A percentile compares a stretch with the other conserved stretches of the same genome.
Conservation (phyloP, 2,797 vertebrate species). For the Sebastiscus tertius region DNA sequence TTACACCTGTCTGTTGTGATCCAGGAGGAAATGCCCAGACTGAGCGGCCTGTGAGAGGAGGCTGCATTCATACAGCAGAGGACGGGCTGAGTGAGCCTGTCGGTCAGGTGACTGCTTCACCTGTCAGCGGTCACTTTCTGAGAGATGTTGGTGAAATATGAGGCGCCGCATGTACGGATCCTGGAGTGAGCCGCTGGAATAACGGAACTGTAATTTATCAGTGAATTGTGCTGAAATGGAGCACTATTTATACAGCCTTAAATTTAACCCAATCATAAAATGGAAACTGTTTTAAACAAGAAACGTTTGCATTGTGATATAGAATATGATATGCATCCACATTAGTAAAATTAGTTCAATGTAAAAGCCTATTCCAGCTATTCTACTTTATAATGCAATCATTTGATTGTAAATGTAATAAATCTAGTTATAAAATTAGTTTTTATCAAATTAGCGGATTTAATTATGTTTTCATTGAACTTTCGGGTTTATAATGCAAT, state of each 20-base stretch:
- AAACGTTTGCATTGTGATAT: neutral
- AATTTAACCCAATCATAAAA: neutral
- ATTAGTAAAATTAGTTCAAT: neutral
- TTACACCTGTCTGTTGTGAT: constrained; percentile 69
- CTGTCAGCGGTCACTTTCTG: constrained; percentile 25
- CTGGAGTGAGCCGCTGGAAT: neutral
- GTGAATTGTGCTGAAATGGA: neutral
- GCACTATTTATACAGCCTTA: neutral
- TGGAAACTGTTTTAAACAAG: neutral
- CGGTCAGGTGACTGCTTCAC: constrained; percentile 19
- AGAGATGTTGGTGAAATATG: constrained; percentile 20
- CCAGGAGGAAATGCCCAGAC: constrained; percentile 60
- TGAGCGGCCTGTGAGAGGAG: neutral
- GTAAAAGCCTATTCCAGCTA: neutral
- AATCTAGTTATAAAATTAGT: too few species aligned
- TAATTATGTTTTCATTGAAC: neutral
- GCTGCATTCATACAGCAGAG: constrained; percentile 9
- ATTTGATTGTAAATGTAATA: too few species aligned
- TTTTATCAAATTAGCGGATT: neutral
- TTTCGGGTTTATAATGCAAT: neutral
- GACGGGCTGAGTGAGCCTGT: constrained; percentile 28
- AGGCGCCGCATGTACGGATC: neutral
- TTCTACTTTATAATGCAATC: too few species aligned
- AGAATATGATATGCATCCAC: neutral
- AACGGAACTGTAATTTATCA: neutral